Evolutionary conservation across 2,888 invertebrate species (phyloP).

Genomic region (Shargacucullia verbasci): DNA sequence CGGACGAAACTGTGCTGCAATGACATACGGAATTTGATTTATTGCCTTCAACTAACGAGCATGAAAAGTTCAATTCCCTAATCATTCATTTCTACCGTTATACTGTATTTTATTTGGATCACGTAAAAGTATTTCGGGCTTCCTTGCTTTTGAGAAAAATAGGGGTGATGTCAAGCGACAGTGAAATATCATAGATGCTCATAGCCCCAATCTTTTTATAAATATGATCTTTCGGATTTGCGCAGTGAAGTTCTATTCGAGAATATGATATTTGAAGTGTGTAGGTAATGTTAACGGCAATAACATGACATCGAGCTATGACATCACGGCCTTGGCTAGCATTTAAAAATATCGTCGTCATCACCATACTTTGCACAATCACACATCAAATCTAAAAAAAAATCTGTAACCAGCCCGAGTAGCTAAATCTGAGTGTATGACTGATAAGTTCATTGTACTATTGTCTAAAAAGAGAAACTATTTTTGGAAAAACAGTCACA

Average conservation of each 20-base stretch:
- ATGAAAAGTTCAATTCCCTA: constrained; percentile 35
- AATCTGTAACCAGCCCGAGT: constrained; percentile 22
- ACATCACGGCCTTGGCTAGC: constrained; percentile 60
- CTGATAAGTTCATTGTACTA: constrained; percentile 35
- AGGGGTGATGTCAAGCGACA: constrained; percentile 30
- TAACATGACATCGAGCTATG: constrained; percentile 48
- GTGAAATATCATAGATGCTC: constrained; percentile 25
- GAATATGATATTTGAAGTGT: constrained; percentile 31
- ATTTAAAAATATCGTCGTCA: constrained; percentile 54
- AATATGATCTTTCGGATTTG: constrained; percentile 15
- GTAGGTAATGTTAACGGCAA: constrained; percentile 29
- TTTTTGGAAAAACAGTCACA: constrained; percentile 18
- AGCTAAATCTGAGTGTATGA: constrained; percentile 32
- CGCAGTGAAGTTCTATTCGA: constrained; percentile 12
- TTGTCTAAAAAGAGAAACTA: constrained; percentile 22
- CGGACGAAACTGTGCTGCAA: constrained; percentile 22
- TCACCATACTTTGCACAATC: constrained; percentile 40
- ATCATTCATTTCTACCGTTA: constrained; percentile 27
- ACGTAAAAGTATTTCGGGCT: constrained; percentile 24
- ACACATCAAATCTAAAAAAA: constrained; percentile 27
- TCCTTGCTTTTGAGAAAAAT: constrained; percentile 28
- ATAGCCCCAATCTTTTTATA: constrained; percentile 27
- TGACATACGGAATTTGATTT: constrained; percentile 39
- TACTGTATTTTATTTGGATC: constrained; percentile 15
- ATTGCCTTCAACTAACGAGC: constrained; percentile 35